phyloP scores from a whole-genome alignment of 2,113 vertebrate species.

The Oryzias javanicus region DNA sequence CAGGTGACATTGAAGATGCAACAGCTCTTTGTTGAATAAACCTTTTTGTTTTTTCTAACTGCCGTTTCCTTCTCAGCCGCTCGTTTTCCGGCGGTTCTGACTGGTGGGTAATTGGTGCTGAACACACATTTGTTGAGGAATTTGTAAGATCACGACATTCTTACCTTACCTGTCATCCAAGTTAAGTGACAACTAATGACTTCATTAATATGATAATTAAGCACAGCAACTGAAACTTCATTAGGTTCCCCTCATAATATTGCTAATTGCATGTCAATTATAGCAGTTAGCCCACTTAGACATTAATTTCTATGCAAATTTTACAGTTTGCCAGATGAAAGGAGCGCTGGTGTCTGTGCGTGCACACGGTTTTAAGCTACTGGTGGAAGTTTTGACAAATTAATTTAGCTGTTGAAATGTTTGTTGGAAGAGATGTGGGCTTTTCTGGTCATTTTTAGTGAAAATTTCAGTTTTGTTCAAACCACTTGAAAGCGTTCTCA shows the following conservation, averaged over 20 bases:
- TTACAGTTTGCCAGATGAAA: conserved; percentile 21
- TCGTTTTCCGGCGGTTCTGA: conserved; percentile 3
- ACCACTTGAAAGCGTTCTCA: too few relatives aligned
- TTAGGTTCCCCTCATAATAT: conserved; percentile 59
- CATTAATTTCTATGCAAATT: conserved; percentile 74
- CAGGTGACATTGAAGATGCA: conserved; percentile 55
- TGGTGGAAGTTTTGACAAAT: too few relatives aligned
- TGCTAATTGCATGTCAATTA: conserved; percentile 72
- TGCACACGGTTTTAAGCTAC: too few relatives aligned
- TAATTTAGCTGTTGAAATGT: too few relatives aligned
- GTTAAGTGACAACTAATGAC: conserved; percentile 70
- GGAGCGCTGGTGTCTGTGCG: conserved; percentile 1
- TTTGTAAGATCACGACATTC: conserved; percentile 62
- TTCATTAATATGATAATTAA: conserved; percentile 78
- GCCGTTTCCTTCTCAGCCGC: not conserved
- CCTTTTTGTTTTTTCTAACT: conserved; percentile 12
- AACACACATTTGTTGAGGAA: conserved; percentile 51
- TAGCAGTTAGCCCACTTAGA: conserved; percentile 62
- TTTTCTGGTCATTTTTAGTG: too few relatives aligned
- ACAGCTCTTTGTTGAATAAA: conserved; percentile 63
- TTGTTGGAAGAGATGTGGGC: too few relatives aligned
- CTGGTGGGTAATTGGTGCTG: conserved; percentile 46
- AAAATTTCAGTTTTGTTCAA: too few relatives aligned
- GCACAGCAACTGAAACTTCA: conserved; percentile 58
- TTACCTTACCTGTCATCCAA: conserved; percentile 63